A percentile compares a stretch with the other conserved stretches of the same genome.
These are phyloP conservation scores for Prenolepis imparis DNA, from an alignment of 2,888 invertebrate species.

Conservation along the genomic window DNA sequence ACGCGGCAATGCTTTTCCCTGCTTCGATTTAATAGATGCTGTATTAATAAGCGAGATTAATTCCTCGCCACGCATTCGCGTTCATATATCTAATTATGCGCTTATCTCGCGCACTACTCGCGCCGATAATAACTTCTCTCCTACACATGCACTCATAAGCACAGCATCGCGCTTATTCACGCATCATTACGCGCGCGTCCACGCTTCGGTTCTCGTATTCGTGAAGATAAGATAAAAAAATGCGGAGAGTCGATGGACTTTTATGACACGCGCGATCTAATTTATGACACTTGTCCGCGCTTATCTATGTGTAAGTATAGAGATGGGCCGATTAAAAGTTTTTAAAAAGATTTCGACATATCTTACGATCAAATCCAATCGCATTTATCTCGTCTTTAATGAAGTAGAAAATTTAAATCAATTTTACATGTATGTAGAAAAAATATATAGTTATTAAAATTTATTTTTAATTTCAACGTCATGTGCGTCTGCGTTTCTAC, in stretches of 20 bases:
- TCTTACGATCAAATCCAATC: neutral
- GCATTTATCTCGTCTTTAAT: neutral
- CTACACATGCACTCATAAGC: slow-evolving; percentile 50
- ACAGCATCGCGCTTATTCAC: slow-evolving; percentile 60
- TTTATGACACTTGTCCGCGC: slow-evolving; percentile 10
- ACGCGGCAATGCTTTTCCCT: slow-evolving; percentile 50
- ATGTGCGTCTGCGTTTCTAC: neutral
- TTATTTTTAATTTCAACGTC: neutral
- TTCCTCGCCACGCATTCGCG: slow-evolving; percentile 63
- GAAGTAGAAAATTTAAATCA: neutral
- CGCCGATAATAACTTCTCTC: slow-evolving; percentile 62
- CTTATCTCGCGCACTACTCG: slow-evolving; percentile 63
- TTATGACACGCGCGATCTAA: slow-evolving; percentile 10
- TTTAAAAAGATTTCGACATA: neutral
- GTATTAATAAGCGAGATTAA: slow-evolving; percentile 71
- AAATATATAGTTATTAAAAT: neutral
- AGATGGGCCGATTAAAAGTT: neutral
- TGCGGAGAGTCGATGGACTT: neutral
- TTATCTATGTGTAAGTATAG: neutral
- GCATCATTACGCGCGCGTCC: slow-evolving; percentile 47
- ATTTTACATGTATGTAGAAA: neutral
- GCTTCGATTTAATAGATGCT: slow-evolving; percentile 51
- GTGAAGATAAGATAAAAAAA: slow-evolving; percentile 13
- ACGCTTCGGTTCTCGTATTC: slow-evolving; percentile 13
- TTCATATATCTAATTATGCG: slow-evolving; percentile 73